A percentile compares a stretch with the other conserved stretches of the same genome.
Conservation (phyloP, 2,797 vertebrate species). For the Meriones psammophilus region DNA sequence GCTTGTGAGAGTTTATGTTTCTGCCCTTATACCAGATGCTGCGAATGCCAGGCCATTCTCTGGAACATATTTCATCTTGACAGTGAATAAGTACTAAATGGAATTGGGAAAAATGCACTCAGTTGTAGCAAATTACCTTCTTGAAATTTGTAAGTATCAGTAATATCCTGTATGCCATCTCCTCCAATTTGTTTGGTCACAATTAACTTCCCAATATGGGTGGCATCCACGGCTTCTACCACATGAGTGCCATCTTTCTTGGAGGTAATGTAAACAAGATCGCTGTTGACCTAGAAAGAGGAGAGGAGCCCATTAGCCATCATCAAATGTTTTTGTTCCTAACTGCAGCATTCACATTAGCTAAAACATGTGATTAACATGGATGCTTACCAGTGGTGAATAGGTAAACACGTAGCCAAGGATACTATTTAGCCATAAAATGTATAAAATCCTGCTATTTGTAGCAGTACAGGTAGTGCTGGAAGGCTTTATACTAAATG, state of each 20-base stretch:
- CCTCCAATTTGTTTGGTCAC: conserved; percentile 93
- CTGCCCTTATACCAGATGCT: not conserved
- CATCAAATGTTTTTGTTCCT: not conserved
- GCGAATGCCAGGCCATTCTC: not conserved
- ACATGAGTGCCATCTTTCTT: conserved; percentile 91
- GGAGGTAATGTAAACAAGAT: conserved; percentile 93
- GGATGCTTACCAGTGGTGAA: not conserved
- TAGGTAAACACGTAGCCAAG: not conserved
- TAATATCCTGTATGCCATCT: conserved; percentile 91
- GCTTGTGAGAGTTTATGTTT: not conserved
- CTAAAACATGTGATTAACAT: not conserved
- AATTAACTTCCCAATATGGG: conserved; percentile 93
- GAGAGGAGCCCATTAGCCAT: conserved; percentile 36
- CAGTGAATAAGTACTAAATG: not conserved
- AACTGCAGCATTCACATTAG: not conserved
- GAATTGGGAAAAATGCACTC: not conserved
- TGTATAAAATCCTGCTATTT: not conserved
- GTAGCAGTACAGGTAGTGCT: no score
- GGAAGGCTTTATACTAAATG: not conserved
- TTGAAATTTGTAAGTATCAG: conserved; percentile 95
- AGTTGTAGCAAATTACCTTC: conserved; percentile 91
- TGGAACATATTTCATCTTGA: not conserved
- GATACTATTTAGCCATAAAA: not conserved
- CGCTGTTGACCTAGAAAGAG: conserved; percentile 94
- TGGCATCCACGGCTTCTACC: conserved; percentile 89